Evolutionary conservation across 2,888 invertebrate species (phyloP).

Genomic region (Philereme vetulata): DNA sequence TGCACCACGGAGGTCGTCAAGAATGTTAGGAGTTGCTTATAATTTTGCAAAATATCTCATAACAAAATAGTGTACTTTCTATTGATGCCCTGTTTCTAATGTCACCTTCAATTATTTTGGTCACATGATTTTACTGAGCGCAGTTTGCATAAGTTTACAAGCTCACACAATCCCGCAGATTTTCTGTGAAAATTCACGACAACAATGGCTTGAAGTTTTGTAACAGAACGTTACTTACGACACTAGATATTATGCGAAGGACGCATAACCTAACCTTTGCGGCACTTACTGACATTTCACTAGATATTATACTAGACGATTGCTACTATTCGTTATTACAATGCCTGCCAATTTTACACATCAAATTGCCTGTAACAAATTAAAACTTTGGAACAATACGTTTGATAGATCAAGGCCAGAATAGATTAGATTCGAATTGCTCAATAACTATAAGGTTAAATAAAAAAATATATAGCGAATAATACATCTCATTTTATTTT

Average conservation of each 20-base stretch:
- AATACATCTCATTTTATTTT: slow-evolving; percentile 64
- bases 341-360: slow-evolving; percentile 34
- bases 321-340: slow-evolving; percentile 33
- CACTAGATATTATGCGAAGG: slow-evolving; percentile 44
- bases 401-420: slow-evolving; percentile 39
- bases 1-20: too few species aligned
- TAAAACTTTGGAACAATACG: slow-evolving; percentile 38
- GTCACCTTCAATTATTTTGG: slow-evolving; percentile 10
- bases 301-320: slow-evolving; percentile 22
- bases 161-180: slow-evolving; percentile 35
- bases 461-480: slow-evolving; percentile 33
- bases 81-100: not conserved
- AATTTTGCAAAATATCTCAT: not conserved
- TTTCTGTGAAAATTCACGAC: slow-evolving; percentile 41
- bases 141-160: slow-evolving; percentile 19
- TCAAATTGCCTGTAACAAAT: slow-evolving; percentile 38
- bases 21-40: too few species aligned
- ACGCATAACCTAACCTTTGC: slow-evolving; percentile 48
- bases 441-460: slow-evolving; percentile 35
- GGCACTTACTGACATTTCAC: slow-evolving; percentile 48
- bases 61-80: not conserved
- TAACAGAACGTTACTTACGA: slow-evolving; percentile 40
- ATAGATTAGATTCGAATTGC: slow-evolving; percentile 34
- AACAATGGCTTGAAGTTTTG: slow-evolving; percentile 49
- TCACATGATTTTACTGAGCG: slow-evolving; percentile 26